phyloP scores from a whole-genome alignment of 2,888 invertebrate genomes.

The Synanthedon andrenaeformis region DNA sequence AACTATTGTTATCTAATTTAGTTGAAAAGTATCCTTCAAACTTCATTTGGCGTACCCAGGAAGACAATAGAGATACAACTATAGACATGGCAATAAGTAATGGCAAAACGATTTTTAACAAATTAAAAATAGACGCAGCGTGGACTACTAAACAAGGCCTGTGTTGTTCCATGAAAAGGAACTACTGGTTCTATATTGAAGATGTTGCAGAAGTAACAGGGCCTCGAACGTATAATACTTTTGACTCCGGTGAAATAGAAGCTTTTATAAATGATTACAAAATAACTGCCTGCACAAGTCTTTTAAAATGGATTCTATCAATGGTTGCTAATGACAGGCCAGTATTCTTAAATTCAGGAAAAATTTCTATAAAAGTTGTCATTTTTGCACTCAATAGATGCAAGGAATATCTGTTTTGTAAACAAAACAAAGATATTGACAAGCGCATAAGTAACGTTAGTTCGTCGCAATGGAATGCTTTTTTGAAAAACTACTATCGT shows the following conservation, averaged over 20 bases:
- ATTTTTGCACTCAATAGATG: constrained; percentile 80
- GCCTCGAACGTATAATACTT: constrained; percentile 79
- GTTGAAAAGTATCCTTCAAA: constrained; percentile 42
- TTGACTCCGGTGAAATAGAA: constrained; percentile 65
- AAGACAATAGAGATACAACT: constrained; percentile 19
- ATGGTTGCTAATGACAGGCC: constrained; percentile 46
- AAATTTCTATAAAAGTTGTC: constrained; percentile 67
- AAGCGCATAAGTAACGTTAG: constrained; percentile 34
- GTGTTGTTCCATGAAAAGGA: constrained; percentile 68
- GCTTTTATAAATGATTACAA: constrained; percentile 80
- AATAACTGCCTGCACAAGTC: constrained; percentile 80
- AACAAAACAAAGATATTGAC: constrained; percentile 77
- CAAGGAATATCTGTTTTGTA: constrained; percentile 71
- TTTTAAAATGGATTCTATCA: constrained; percentile 73
- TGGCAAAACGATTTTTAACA: constrained; percentile 38
- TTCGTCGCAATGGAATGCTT: constrained; percentile 76
- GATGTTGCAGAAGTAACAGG: constrained; percentile 74
- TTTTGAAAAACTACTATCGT: constrained; percentile 75
- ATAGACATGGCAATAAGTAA: constrained; percentile 30
- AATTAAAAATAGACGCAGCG: constrained; percentile 38
- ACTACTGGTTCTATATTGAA: constrained; percentile 74
- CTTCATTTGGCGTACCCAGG: constrained; percentile 48
- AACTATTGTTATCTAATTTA: constrained; percentile 48
- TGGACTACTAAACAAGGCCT: constrained; percentile 62
- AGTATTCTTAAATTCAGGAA: constrained; percentile 63